Conservation (phyloP, 2,797 vertebrate genomes). For the Craterocephalus amniculus region DNA sequence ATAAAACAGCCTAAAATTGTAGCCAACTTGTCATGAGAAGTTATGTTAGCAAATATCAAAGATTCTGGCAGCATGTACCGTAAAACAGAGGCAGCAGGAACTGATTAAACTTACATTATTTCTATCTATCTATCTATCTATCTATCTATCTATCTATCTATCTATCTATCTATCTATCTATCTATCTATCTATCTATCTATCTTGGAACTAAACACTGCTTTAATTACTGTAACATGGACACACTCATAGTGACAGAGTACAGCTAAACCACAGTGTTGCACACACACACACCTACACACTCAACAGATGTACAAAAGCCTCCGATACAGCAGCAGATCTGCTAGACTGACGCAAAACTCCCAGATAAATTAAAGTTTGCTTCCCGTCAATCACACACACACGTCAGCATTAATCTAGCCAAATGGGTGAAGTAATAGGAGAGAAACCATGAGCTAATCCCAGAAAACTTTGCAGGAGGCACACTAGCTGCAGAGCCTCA, state of each 20-base stretch:
- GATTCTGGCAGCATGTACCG: too few species aligned
- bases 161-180: constrained; percentile 1
- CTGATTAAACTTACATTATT: too few species aligned
- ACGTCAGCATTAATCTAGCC: constrained; percentile 43
- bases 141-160: too few species aligned
- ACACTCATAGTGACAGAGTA: neutral
- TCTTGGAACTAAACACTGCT: constrained; percentile 22
- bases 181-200: constrained; percentile 12
- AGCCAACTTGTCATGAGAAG: too few species aligned
- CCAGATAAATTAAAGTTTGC: constrained; percentile 47
- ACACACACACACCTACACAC: neutral
- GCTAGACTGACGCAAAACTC: constrained; percentile 58
- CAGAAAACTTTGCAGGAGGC: constrained; percentile 24
- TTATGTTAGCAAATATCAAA: too few species aligned
- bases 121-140: too few species aligned
- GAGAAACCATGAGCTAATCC: constrained; percentile 65
- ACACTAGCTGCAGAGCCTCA: constrained; percentile 29
- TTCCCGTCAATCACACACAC: constrained; percentile 53
- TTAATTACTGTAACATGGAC: constrained; percentile 22
- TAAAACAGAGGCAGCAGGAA: too few species aligned
- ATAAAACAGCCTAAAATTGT: too few species aligned
- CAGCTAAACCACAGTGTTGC: neutral
- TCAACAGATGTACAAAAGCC: constrained; percentile 7
- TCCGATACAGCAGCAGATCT: constrained; percentile 43
- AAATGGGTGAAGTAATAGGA: constrained; percentile 56